Conservation (phyloP, 35 echinoderm and acorn worm genomes). For the Patiria miniata region DNA sequence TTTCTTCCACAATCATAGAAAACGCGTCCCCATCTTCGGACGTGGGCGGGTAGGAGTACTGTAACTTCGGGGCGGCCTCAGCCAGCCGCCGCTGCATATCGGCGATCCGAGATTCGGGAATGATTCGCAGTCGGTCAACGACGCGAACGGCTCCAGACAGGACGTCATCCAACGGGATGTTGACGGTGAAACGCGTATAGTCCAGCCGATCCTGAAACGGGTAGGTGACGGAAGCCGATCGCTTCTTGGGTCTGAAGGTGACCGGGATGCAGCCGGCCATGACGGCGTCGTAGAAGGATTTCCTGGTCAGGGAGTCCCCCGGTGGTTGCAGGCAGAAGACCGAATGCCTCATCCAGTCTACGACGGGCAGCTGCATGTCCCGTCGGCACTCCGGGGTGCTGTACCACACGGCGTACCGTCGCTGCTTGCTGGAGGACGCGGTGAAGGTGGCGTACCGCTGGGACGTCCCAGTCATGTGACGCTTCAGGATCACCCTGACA, state of each 20-base stretch:
- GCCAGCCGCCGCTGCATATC: slow-evolving; percentile 49
- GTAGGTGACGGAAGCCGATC: slow-evolving; percentile 43
- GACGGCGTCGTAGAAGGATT: slow-evolving; percentile 70
- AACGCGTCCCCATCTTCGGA: slow-evolving; percentile 43
- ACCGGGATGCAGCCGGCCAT: slow-evolving; percentile 76
- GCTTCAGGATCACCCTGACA: slow-evolving; percentile 57
- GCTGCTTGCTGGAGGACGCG: slow-evolving; percentile 9
- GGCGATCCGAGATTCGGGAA: slow-evolving; percentile 46
- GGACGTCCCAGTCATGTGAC: slow-evolving; percentile 44
- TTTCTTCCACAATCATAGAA: slow-evolving; percentile 59
- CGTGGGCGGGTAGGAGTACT: slow-evolving; percentile 59
- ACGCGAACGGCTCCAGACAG: slow-evolving; percentile 48
- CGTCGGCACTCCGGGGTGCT: slow-evolving; percentile 60
- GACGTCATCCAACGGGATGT: slow-evolving; percentile 64
- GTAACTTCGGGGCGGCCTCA: slow-evolving; percentile 39
- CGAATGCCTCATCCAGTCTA: slow-evolving; percentile 73
- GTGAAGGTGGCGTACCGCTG: slow-evolving; percentile 48
- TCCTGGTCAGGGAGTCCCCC: slow-evolving; percentile 61
- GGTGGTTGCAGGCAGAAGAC: slow-evolving; percentile 73
- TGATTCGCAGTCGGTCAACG: slow-evolving; percentile 36
- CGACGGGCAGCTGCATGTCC: slow-evolving; percentile 53
- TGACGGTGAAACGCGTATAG: slow-evolving; percentile 55
- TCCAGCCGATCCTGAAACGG: slow-evolving; percentile 58
- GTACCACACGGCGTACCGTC: slow-evolving; percentile 61
- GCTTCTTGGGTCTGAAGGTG: slow-evolving; percentile 53